A percentile compares a stretch with the other conserved stretches of the same genome.
Conservation (phyloP, 2,113 vertebrate species). For the Danio rerio region GRCz12tu NC_133180.1:42927001-42927500, state of each 20-base stretch:
- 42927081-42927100: too few species aligned
- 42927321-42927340: slow-evolving; percentile 34
- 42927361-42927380: slow-evolving; percentile 34
- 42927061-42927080: too few species aligned
- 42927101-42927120: too few species aligned
- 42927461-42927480: slow-evolving; percentile 38
- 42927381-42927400: neutral
- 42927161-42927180: neutral
- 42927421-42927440: slow-evolving; percentile 25
- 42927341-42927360: neutral
- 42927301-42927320: slow-evolving; percentile 29
- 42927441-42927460: slow-evolving; percentile 31
- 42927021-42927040: too few species aligned
- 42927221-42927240: slow-evolving; percentile 33
- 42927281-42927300: slow-evolving; percentile 25
- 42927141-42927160: too few species aligned
- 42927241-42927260: slow-evolving; percentile 28
- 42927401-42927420: slow-evolving; percentile 28
- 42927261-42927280: slow-evolving; percentile 5
- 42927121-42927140: too few species aligned
- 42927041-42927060: too few species aligned
- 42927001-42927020: too few species aligned
- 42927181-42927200: neutral
- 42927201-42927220: slow-evolving; percentile 24
- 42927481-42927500: slow-evolving; percentile 9